A percentile compares a stretch with the other conserved stretches of the same genome.
These are phyloP conservation scores for Centropus unirufus DNA, from an alignment of 2,113 vertebrate species.

Conservation along the genomic window DNA sequence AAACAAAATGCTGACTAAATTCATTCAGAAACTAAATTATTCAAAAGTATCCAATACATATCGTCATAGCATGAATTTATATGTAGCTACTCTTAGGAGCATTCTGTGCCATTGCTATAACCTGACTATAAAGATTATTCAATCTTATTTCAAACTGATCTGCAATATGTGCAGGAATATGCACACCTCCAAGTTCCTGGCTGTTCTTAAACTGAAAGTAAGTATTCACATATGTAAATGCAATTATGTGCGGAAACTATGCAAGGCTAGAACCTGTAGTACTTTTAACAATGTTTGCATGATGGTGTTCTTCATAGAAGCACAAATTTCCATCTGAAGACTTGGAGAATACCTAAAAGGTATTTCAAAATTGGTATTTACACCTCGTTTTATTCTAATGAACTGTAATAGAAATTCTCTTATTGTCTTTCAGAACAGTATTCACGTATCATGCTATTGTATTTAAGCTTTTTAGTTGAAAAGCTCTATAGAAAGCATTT, in stretches of 20 bases:
- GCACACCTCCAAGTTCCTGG: neutral
- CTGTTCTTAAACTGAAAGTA: neutral
- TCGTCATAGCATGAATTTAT: conserved; percentile 41
- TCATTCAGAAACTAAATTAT: conserved; percentile 51
- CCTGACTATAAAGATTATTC: neutral
- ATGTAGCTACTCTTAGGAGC: neutral
- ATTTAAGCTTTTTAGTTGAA: conserved; percentile 61
- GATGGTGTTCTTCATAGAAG: neutral
- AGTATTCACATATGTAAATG: neutral
- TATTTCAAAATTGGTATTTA: neutral
- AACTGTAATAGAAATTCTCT: neutral
- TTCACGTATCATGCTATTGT: neutral
- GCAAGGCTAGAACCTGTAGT: neutral
- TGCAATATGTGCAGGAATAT: conserved; percentile 16
- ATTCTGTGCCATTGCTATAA: conserved; percentile 15
- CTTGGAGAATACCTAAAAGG: neutral
- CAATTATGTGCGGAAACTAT: neutral
- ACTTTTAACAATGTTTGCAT: neutral
- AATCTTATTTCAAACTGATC: conserved; percentile 10
- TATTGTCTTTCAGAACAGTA: neutral
- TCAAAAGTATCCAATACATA: conserved; percentile 17
- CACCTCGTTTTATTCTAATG: neutral
- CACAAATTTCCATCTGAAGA: neutral
- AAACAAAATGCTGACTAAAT: conserved; percentile 53
- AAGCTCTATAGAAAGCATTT: conserved; percentile 48